These are phyloP conservation scores for Bombus superbus DNA, from an alignment of 1,140 invertebrate species.

Conservation along the genomic window DNA sequence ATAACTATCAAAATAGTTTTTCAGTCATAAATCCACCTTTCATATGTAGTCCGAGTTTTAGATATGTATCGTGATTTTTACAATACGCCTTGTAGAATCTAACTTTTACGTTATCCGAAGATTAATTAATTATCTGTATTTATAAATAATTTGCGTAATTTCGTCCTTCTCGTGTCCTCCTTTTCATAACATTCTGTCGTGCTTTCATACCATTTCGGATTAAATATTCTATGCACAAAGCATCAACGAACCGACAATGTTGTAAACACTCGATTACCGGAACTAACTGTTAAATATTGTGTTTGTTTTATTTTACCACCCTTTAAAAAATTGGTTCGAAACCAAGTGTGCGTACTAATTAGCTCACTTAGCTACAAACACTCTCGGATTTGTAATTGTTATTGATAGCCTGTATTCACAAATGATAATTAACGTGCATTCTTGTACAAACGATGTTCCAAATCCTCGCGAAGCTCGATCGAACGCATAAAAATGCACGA, in stretches of 20 bases:
- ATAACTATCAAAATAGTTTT: no score
- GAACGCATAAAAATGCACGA: neutral
- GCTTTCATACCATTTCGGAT: neutral
- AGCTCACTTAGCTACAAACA: slow-evolving; percentile 1
- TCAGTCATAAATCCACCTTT: no score
- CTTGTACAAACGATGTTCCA: neutral
- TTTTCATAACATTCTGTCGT: neutral
- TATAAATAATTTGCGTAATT: neutral
- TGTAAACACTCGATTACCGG: slow-evolving; percentile 16
- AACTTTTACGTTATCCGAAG: no score
- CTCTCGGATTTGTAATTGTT: slow-evolving; percentile 4
- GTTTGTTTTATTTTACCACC: neutral
- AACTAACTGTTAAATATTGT: neutral
- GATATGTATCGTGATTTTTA: no score
- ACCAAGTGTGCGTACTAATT: slow-evolving; percentile 7
- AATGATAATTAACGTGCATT: neutral
- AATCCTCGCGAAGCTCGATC: neutral
- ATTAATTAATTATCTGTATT: no score
- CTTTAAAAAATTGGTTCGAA: neutral
- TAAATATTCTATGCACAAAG: neutral
- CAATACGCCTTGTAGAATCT: no score
- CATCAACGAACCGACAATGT: neutral
- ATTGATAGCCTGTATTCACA: neutral
- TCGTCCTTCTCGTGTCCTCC: neutral
- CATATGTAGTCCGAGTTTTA: no score